Conservation (phyloP, 1,140 invertebrate genomes). For the Drosophila nasuta region DNA sequence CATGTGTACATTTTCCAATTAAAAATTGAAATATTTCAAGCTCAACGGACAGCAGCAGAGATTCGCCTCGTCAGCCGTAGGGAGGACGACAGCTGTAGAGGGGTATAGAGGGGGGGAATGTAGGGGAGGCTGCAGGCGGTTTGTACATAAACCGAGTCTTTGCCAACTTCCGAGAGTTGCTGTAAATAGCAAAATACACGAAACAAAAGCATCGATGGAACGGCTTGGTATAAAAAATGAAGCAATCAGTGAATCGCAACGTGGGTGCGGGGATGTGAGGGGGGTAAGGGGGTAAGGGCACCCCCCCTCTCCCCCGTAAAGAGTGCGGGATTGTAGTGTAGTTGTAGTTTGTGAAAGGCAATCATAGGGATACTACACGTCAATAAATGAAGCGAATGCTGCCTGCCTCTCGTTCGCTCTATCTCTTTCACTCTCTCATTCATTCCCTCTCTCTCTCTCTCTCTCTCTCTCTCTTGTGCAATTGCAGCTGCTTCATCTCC, state of each 20-base stretch:
- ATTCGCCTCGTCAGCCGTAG: background rate
- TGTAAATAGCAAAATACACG: constrained; percentile 30
- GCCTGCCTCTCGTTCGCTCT: background rate
- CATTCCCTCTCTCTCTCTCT: background rate
- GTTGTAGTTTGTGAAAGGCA: constrained; percentile 62
- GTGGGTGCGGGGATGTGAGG: background rate
- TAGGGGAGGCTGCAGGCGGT: background rate
- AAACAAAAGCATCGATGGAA: constrained; percentile 66
- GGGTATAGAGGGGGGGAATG: background rate
- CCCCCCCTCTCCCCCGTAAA: too few relatives aligned
- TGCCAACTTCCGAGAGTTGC: constrained; percentile 15
- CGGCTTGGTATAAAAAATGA: constrained; percentile 62
- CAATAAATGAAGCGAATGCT: constrained; percentile 73
- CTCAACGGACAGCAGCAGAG: constrained; percentile 38
- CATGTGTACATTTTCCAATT: constrained; percentile 83
- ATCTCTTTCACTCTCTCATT: background rate
- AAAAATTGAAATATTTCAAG: constrained; percentile 81
- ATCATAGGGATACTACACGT: constrained; percentile 78
- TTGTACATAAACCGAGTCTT: constrained; percentile 13
- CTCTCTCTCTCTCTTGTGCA: background rate
- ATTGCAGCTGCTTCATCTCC: background rate
- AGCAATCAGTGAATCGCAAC: constrained; percentile 58
- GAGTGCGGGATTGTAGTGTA: constrained; percentile 28
- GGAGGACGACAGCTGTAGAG: background rate
- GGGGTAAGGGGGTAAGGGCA: background rate